Evolutionary conservation across 2,888 invertebrate species (phyloP).

Genomic region (Villa cingulata): DNA sequence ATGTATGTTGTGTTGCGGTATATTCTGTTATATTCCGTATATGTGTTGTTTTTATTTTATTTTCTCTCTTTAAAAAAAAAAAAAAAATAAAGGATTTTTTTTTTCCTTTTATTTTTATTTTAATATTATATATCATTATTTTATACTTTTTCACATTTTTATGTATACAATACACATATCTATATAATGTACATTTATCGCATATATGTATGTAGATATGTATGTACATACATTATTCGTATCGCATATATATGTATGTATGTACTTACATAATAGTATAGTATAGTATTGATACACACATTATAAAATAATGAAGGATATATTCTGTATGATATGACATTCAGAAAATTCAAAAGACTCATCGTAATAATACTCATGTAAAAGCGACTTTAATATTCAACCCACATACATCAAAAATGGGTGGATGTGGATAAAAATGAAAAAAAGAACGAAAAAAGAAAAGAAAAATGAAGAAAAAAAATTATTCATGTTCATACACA

Average conservation of each 20-base stretch:
- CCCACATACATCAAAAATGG: conserved; percentile 29
- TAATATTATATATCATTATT: conserved; percentile 4
- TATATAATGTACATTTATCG: neutral
- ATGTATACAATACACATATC: neutral
- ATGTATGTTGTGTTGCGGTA: neutral
- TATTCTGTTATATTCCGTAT: neutral
- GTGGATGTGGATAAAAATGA: neutral
- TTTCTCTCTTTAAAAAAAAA: neutral
- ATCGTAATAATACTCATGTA: neutral
- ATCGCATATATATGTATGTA: no score
- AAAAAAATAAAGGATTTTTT: no score
- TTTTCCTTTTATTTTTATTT: neutral
- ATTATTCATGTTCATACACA: no score
- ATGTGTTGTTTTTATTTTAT: neutral
- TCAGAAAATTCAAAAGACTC: neutral
- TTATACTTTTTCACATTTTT: neutral
- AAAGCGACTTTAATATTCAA: conserved; percentile 29
- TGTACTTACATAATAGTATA: neutral
- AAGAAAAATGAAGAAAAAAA: no score
- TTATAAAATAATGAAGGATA: neutral
- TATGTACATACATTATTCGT: no score
- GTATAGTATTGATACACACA: neutral
- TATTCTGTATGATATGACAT: neutral
- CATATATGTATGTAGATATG: neutral
- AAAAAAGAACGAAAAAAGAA: no score